phyloP scores from a whole-genome alignment of 2,797 vertebrate species.

The Erpetoichthys calabaricus region DNA sequence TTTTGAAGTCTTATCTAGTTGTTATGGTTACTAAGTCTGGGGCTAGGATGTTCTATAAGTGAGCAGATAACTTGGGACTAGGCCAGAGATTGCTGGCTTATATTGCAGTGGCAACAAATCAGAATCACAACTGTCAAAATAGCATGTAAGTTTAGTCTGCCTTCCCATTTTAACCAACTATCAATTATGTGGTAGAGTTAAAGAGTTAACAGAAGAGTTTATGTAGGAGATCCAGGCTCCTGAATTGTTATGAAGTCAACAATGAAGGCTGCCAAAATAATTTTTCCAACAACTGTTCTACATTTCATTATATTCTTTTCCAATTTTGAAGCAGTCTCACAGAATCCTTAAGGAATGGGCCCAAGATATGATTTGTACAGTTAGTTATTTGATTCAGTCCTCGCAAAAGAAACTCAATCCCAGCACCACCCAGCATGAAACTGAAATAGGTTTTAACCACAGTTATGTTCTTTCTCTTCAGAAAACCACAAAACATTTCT shows the following conservation, averaged over 20 bases:
- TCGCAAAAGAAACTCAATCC: neutral
- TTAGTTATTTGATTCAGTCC: neutral
- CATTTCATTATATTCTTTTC: neutral
- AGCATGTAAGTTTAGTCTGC: too few relatives aligned
- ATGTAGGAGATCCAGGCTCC: too few relatives aligned
- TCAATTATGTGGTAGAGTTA: too few relatives aligned
- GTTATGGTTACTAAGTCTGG: too few relatives aligned
- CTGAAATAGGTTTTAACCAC: neutral
- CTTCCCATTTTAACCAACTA: too few relatives aligned
- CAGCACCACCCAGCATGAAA: neutral
- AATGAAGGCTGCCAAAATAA: conserved; percentile 1
- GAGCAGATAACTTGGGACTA: too few relatives aligned
- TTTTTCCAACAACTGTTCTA: neutral
- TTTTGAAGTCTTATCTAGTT: too few relatives aligned
- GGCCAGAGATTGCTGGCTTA: too few relatives aligned
- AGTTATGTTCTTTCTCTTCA: neutral
- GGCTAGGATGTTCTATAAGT: too few relatives aligned
- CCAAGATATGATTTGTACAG: neutral
- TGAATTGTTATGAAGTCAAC: neutral
- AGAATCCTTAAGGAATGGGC: neutral
- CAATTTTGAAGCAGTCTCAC: neutral
- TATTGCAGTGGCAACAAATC: too few relatives aligned
- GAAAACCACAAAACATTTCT: neutral
- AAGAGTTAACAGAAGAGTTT: too few relatives aligned
- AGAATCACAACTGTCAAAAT: too few relatives aligned